These are phyloP conservation scores for Microdon myrmicae DNA, from an alignment of 2,888 invertebrate genomes.

Conservation along the genomic window DNA sequence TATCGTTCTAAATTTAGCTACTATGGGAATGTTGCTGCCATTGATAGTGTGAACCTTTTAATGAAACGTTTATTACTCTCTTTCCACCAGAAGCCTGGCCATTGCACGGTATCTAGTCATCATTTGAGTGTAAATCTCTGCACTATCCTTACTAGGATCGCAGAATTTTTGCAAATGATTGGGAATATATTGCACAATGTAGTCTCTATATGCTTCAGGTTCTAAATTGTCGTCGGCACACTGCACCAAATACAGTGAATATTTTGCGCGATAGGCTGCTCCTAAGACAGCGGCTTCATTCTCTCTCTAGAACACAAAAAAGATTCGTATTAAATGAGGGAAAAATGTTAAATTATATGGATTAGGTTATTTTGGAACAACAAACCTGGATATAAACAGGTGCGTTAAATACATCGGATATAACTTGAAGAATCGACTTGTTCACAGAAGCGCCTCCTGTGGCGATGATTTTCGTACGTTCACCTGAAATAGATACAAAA, in stretches of 20 bases:
- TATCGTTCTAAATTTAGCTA: constrained; percentile 18
- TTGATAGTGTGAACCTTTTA: constrained; percentile 3
- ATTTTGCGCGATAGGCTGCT: constrained; percentile 79
- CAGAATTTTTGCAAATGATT: constrained; percentile 71
- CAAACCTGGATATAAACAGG: constrained; percentile 87
- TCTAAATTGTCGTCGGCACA: constrained; percentile 27
- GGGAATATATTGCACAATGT: constrained; percentile 60
- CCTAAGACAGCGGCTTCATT: constrained; percentile 89
- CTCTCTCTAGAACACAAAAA: constrained; percentile 71
- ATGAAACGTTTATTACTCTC: constrained; percentile 30
- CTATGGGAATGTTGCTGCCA: constrained; percentile 37
- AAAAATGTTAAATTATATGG: background rate
- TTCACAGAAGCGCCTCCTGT: constrained; percentile 95
- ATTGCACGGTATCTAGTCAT: constrained; percentile 74
- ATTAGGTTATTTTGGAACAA: background rate
- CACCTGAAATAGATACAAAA: constrained; percentile 54
- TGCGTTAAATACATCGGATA: constrained; percentile 91
- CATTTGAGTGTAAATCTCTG: constrained; percentile 79
- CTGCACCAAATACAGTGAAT: constrained; percentile 66
- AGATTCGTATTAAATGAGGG: background rate
- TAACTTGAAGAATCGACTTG: constrained; percentile 84
- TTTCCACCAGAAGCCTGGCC: constrained; percentile 58
- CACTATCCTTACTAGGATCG: constrained; percentile 79
- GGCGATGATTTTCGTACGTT: constrained; percentile 80
- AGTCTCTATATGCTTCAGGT: constrained; percentile 59